Conservation (phyloP, 2,888 invertebrate species). For the Galeruca laticollis region DNA sequence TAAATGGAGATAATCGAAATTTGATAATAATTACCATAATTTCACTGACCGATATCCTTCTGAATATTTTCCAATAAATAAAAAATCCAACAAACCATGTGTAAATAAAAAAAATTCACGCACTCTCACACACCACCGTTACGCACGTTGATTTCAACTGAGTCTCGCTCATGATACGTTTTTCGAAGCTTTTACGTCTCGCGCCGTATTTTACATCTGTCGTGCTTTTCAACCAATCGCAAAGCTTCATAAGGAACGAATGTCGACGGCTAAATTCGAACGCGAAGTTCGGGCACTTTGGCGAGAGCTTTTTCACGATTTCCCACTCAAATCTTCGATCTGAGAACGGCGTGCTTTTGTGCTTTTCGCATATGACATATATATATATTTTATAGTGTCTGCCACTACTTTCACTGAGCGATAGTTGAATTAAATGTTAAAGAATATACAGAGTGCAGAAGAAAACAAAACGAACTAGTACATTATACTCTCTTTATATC, state of each 20-base stretch:
- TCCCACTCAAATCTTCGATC: conserved; percentile 36
- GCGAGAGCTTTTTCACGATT: conserved; percentile 44
- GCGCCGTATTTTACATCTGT: conserved; percentile 66
- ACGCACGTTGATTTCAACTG: conserved; percentile 66
- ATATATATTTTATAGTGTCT: neutral
- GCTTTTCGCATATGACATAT: conserved; percentile 12
- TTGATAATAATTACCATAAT: conserved; percentile 12
- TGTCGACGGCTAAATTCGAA: conserved; percentile 49
- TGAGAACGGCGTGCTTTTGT: conserved; percentile 13
- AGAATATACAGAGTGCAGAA: neutral
- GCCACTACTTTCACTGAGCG: neutral
- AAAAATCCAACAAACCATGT: conserved; percentile 64
- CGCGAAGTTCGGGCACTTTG: conserved; percentile 25
- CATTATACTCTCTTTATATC: too few species aligned
- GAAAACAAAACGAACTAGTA: neutral
- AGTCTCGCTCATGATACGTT: conserved; percentile 58
- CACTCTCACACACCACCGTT: conserved; percentile 63
- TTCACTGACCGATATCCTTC: conserved; percentile 36
- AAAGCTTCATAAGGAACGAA: conserved; percentile 50
- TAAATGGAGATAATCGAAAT: neutral
- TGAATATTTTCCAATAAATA: conserved; percentile 25
- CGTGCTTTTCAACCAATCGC: conserved; percentile 64
- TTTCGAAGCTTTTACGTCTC: conserved; percentile 65
- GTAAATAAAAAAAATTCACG: conserved; percentile 63
- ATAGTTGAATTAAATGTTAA: neutral